These are phyloP conservation scores for Myotis brandtii DNA, from an alignment of 2,113 vertebrate species.

Conservation along the genomic window DNA sequence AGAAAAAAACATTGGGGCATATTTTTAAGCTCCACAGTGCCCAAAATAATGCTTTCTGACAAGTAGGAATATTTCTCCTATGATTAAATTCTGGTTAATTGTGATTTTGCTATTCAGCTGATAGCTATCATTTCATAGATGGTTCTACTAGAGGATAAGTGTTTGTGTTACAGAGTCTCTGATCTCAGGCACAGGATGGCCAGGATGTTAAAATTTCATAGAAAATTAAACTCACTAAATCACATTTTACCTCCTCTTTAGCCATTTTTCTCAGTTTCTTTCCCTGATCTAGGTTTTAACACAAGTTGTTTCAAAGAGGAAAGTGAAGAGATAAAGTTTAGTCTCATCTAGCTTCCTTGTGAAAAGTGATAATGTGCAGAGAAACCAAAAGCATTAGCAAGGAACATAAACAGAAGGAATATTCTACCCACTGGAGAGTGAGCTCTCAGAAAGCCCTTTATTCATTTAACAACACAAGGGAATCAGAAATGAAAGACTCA, in stretches of 20 bases:
- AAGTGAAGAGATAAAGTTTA: background rate
- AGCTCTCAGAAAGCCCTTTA: background rate
- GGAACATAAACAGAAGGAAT: background rate
- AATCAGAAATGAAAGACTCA: background rate
- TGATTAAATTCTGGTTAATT: slow-evolving; percentile 34
- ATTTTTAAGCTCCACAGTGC: background rate
- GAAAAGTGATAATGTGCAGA: background rate
- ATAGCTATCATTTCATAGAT: background rate
- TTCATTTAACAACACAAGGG: background rate
- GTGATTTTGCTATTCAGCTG: slow-evolving; percentile 11
- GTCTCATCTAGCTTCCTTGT: background rate
- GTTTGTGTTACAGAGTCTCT: background rate
- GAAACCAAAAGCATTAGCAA: slow-evolving; percentile 47
- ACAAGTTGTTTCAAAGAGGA: slow-evolving; percentile 33
- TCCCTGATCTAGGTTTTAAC: background rate
- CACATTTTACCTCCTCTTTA: background rate
- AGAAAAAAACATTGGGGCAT: background rate
- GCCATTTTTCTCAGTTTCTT: background rate
- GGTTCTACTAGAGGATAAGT: background rate
- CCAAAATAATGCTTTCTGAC: background rate
- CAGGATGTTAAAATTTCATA: slow-evolving; percentile 24
- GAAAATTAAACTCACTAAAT: slow-evolving; percentile 35
- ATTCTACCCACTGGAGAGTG: background rate
- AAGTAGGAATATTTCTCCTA: slow-evolving; percentile 16
- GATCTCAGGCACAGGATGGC: background rate